Conservation (phyloP, 2,113 vertebrate genomes). For the Podarcis cretensis region DNA sequence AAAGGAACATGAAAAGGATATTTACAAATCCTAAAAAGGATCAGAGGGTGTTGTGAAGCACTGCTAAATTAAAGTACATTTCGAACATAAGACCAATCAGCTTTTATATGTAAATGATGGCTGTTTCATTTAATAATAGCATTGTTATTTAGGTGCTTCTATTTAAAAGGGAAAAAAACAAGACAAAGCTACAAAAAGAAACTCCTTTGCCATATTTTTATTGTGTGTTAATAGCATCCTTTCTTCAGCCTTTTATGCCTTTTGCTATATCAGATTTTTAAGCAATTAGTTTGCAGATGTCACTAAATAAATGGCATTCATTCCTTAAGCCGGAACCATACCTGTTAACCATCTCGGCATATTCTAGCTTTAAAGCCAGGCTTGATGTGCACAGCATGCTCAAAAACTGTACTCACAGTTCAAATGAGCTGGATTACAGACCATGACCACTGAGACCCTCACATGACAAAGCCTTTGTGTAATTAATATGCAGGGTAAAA, state of each 20-base stretch:
- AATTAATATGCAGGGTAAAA: constrained; percentile 98
- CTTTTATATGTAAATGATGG: fast-evolving
- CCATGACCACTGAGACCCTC: constrained; percentile 86
- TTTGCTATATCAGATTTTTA: constrained; percentile 53
- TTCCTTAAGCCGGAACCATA: constrained; percentile 81
- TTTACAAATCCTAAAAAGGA: fast-evolving
- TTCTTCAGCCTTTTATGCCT: constrained; percentile 37
- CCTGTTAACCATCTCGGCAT: constrained; percentile 81
- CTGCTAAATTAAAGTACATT: not conserved
- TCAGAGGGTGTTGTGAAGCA: fast-evolving
- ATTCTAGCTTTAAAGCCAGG: constrained; percentile 74
- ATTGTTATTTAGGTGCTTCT: not conserved
- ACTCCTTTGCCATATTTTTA: not conserved
- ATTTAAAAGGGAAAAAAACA: not conserved
- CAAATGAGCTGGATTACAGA: constrained; percentile 90
- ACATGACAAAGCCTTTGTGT: constrained; percentile 89
- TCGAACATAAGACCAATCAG: fast-evolving
- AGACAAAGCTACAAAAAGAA: constrained; percentile 13
- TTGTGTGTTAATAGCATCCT: constrained; percentile 39
- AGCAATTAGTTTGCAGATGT: constrained; percentile 77
- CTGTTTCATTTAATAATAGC: not conserved
- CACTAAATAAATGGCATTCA: constrained; percentile 80
- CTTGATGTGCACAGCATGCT: constrained; percentile 88
- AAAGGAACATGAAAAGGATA: not conserved
- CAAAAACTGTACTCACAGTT: constrained; percentile 82